Percentiles rank a stretch among this genome's conserved stretches.
Evolutionary conservation across 2,113 vertebrate genomes (phyloP).

Genomic region (Brachirus orientalis): DNA sequence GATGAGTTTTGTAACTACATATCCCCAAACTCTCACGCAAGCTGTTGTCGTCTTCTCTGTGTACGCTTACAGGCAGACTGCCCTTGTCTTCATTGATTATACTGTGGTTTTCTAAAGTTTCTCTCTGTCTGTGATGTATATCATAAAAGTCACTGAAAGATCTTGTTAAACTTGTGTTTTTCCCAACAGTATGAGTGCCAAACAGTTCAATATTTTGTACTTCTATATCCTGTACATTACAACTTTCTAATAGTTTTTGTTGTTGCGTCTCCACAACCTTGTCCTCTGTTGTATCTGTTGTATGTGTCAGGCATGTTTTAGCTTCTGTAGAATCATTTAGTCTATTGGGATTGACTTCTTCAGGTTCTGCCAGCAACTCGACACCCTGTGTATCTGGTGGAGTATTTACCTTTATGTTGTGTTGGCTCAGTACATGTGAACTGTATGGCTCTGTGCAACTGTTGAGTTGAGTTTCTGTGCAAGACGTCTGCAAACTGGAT

Average conservation of each 20-base stretch:
- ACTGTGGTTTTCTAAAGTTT: background rate
- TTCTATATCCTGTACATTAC: background rate
- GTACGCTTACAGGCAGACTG: background rate
- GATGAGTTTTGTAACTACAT: background rate
- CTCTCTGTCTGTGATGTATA: background rate
- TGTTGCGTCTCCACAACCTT: background rate
- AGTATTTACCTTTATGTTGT: constrained; percentile 35
- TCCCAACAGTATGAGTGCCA: background rate
- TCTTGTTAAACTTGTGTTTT: constrained; percentile 2
- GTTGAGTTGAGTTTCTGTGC: constrained; percentile 19
- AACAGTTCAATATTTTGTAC: constrained; percentile 3
- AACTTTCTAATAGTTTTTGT: constrained; percentile 1
- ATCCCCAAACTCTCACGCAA: background rate
- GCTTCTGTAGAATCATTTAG: constrained; percentile 3
- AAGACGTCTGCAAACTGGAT: constrained; percentile 12
- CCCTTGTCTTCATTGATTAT: background rate
- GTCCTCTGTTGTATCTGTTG: background rate
- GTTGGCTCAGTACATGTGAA: constrained; percentile 16
- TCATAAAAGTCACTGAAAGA: background rate
- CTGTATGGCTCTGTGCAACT: background rate
- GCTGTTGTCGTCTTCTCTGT: background rate
- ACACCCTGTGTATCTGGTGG: constrained; percentile 8
- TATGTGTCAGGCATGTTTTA: constrained; percentile 5
- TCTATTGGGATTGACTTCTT: background rate
- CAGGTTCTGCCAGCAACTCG: constrained; percentile 1